phyloP scores from a whole-genome alignment of 2,888 invertebrate genomes.

The Diaprepes abbreviatus region DNA sequence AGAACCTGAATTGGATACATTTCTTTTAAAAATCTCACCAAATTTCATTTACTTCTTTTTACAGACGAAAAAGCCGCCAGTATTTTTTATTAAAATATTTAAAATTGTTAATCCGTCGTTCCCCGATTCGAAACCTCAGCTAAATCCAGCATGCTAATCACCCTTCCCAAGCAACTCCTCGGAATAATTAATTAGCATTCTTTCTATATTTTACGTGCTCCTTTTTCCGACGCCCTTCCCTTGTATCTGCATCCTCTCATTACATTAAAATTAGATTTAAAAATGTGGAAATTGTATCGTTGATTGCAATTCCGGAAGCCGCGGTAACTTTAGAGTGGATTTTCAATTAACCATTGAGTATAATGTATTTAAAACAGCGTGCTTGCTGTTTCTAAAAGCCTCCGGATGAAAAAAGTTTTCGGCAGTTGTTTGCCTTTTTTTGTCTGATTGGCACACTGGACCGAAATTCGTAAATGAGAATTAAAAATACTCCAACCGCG shows the following conservation, averaged over 20 bases:
- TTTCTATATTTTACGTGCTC: conserved; percentile 69
- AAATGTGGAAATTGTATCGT: conserved; percentile 69
- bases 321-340: conserved; percentile 67
- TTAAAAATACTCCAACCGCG: not conserved
- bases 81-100: conserved; percentile 51
- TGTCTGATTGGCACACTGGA: conserved; percentile 28
- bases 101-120: conserved; percentile 49
- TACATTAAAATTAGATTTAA: conserved; percentile 69
- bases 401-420: conserved; percentile 44
- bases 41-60: not conserved
- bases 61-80: conserved; percentile 12
- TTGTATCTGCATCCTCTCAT: conserved; percentile 58
- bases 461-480: conserved; percentile 18
- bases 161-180: conserved; percentile 69
- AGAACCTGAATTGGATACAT: too few relatives aligned
- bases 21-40: too few relatives aligned
- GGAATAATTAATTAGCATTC: conserved; percentile 75
- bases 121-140: conserved; percentile 47
- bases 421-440: conserved; percentile 39
- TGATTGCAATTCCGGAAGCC: conserved; percentile 66
- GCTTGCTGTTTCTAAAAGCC: conserved; percentile 48
- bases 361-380: conserved; percentile 64
- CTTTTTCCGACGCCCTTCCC: conserved; percentile 62
- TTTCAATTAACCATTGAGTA: conserved; percentile 68
- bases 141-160: conserved; percentile 70